Evolutionary conservation across 1,140 invertebrate species (phyloP).

Genomic region (Caenorhabditis remanei): DNA sequence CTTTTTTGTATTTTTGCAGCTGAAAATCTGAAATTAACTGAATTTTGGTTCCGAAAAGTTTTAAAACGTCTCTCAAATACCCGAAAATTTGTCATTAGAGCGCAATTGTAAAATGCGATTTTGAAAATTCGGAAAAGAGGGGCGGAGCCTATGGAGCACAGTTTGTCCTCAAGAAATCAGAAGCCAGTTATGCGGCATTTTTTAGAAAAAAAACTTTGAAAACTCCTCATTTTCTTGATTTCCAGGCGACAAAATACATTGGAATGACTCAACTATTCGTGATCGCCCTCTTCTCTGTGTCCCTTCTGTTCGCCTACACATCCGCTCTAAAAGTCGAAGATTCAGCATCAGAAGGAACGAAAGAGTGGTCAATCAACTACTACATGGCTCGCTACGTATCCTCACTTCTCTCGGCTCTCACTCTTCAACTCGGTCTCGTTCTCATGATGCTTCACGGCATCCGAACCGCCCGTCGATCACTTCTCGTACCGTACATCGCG

Average conservation of each 20-base stretch:
- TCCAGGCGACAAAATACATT: constrained; percentile 58
- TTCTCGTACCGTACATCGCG: constrained; percentile 75
- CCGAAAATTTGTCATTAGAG: no score
- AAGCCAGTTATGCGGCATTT: no score
- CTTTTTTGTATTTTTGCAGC: no score
- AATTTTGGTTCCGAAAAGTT: background rate
- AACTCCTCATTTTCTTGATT: no score
- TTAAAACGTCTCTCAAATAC: no score
- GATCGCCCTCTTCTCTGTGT: constrained; percentile 57
- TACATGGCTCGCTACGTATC: constrained; percentile 55
- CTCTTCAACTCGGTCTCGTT: constrained; percentile 73
- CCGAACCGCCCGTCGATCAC: constrained; percentile 69
- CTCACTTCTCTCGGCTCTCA: constrained; percentile 67
- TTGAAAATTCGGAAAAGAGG: background rate
- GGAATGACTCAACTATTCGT: constrained; percentile 58
- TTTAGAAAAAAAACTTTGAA: no score
- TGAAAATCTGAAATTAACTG: no score
- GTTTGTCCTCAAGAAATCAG: no score
- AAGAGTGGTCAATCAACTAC: constrained; percentile 50
- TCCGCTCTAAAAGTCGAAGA: constrained; percentile 27
- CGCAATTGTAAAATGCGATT: no score
- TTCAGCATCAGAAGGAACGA: background rate
- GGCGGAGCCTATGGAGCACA: no score
- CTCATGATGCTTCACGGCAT: constrained; percentile 76
- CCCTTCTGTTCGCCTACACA: constrained; percentile 61